phyloP scores from a whole-genome alignment of 2,113 vertebrate genomes.

The Dendrocopos noguchii region DNA sequence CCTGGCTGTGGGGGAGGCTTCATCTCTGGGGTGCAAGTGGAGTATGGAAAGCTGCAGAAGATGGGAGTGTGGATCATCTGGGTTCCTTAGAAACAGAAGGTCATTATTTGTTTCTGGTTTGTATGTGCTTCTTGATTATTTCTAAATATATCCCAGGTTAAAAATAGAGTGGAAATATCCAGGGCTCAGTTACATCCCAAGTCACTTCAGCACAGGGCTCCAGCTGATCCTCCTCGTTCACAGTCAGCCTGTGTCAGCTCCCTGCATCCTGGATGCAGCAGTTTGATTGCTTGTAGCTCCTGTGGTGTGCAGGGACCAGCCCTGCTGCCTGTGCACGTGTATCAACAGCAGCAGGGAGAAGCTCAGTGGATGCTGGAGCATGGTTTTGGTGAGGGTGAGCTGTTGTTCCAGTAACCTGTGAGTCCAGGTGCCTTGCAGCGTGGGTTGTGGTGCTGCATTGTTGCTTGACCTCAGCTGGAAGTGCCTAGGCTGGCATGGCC shows the following conservation, averaged over 20 bases:
- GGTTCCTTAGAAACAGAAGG: neutral
- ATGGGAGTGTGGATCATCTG: neutral
- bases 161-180: slow-evolving; percentile 32
- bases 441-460: no score
- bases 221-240: neutral
- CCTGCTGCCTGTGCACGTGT: rapidly evolving
- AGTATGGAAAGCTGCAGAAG: neutral
- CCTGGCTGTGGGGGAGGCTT: neutral
- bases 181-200: neutral
- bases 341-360: no score
- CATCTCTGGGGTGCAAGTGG: no score
- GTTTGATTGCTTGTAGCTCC: neutral
- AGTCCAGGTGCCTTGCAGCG: rapidly evolving
- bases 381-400: neutral
- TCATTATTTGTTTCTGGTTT: neutral
- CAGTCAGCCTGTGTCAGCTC: neutral
- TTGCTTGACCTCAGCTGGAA: rapidly evolving
- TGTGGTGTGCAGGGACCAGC: rapidly evolving
- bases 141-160: slow-evolving; percentile 14
- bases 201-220: neutral
- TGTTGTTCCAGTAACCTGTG: neutral
- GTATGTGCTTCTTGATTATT: slow-evolving; percentile 9
- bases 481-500: neutral
- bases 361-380: neutral
- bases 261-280: neutral